A percentile compares a stretch with the other conserved stretches of the same genome.
phyloP scores from a whole-genome alignment of 2,113 vertebrate species.

The Heterochromis multidens region DNA sequence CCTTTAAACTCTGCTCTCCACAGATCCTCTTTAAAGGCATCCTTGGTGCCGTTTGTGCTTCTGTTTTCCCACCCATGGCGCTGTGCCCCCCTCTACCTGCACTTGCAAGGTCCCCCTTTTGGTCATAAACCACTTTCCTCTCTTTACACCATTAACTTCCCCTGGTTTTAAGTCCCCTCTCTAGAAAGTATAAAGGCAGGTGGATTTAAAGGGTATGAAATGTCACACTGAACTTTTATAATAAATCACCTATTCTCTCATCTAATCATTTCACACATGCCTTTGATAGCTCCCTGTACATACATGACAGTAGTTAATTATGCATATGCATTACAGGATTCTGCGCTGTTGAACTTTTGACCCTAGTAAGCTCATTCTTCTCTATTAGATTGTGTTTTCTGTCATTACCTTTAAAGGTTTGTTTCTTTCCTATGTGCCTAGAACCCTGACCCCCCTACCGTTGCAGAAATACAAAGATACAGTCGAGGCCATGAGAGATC shows the following conservation, averaged over 20 bases:
- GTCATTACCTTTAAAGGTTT: constrained; percentile 5
- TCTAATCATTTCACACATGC: constrained; percentile 10
- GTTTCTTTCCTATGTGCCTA: constrained; percentile 75
- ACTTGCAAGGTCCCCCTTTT: constrained; percentile 43
- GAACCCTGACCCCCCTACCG: constrained; percentile 83
- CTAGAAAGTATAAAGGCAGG: constrained; percentile 55
- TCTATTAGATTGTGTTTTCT: not conserved
- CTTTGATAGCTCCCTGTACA: constrained; percentile 14
- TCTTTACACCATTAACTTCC: constrained; percentile 12
- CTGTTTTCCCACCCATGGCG: constrained; percentile 51
- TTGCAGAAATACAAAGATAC: constrained; percentile 86
- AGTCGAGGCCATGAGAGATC: constrained; percentile 79
- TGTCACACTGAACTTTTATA: constrained; percentile 40
- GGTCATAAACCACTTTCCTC: constrained; percentile 44
- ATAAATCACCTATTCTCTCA: constrained; percentile 46
- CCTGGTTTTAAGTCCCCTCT: constrained; percentile 34
- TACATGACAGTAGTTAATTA: constrained; percentile 2
- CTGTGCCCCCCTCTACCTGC: constrained; percentile 29
- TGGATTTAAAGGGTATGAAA: constrained; percentile 47
- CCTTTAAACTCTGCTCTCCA: constrained; percentile 54
- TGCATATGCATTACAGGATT: constrained; percentile 2
- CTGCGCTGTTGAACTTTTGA: not conserved
- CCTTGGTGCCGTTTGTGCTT: constrained; percentile 36
- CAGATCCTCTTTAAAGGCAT: constrained; percentile 44
- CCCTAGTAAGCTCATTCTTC: not conserved